These are phyloP conservation scores for Harpagoxenus sublaevis DNA, from an alignment of 2,888 invertebrate genomes.

Conservation along the genomic window DNA sequence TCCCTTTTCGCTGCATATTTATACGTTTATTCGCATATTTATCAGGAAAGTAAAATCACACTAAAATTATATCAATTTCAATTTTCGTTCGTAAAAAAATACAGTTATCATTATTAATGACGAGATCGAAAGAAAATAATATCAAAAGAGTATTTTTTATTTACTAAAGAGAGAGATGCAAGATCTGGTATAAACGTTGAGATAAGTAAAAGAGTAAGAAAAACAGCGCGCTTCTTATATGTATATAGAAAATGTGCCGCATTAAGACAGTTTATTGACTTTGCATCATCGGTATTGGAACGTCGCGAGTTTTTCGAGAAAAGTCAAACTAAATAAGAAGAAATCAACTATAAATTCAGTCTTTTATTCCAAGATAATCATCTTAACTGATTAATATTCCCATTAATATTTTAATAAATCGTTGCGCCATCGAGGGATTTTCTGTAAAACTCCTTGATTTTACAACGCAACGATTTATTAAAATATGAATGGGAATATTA, in stretches of 20 bases:
- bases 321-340: not conserved
- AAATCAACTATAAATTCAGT: not conserved
- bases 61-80: not conserved
- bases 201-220: not conserved
- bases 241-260: not conserved
- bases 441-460: no score
- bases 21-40: not conserved
- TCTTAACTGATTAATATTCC: not conserved
- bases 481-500: no score
- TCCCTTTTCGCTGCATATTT: not conserved
- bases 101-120: not conserved
- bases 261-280: not conserved
- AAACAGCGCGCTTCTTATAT: not conserved
- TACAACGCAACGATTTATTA: no score
- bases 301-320: not conserved
- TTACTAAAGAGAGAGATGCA: not conserved
- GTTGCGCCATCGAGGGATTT: no score
- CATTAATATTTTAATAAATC: not conserved
- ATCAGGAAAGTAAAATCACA: not conserved
- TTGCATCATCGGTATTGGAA: not conserved
- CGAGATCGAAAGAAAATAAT: not conserved
- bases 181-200: not conserved
- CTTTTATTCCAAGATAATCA: not conserved
- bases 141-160: not conserved
- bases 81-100: not conserved